Percentiles rank a stretch among this genome's conserved stretches.
Conservation (phyloP, 2,113 vertebrate genomes). For the Mystacornis crossleyi region DNA sequence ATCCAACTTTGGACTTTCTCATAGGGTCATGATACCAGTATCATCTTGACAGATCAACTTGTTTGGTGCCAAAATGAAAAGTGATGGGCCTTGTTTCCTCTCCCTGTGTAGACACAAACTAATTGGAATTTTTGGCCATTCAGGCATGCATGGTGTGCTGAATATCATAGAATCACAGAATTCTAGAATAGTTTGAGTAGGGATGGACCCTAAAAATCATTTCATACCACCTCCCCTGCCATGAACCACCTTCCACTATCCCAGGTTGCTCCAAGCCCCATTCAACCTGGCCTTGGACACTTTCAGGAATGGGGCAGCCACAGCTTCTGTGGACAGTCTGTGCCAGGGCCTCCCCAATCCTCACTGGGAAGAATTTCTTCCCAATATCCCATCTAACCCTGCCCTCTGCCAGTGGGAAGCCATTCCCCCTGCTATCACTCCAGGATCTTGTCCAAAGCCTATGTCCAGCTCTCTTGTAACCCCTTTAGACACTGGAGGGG, state of each 20-base stretch:
- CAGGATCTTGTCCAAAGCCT: background rate
- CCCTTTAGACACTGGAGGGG: background rate
- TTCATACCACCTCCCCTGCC: accelerated
- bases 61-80: background rate
- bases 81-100: background rate
- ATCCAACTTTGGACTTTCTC: background rate
- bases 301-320: background rate
- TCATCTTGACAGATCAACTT: background rate
- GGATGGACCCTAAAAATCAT: background rate
- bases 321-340: background rate
- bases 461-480: background rate
- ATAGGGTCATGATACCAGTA: background rate
- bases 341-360: background rate
- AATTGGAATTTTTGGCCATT: background rate
- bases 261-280: background rate
- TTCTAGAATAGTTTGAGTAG: background rate
- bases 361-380: background rate
- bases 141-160: background rate
- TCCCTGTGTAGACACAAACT: background rate
- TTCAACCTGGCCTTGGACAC: background rate
- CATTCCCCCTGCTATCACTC: background rate
- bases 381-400: no score
- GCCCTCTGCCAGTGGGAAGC: background rate
- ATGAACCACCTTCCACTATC: background rate
- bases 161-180: background rate